These are phyloP conservation scores for Aculops lycopersici DNA, from an alignment of 1,140 invertebrate species.

Conservation along the genomic window DNA sequence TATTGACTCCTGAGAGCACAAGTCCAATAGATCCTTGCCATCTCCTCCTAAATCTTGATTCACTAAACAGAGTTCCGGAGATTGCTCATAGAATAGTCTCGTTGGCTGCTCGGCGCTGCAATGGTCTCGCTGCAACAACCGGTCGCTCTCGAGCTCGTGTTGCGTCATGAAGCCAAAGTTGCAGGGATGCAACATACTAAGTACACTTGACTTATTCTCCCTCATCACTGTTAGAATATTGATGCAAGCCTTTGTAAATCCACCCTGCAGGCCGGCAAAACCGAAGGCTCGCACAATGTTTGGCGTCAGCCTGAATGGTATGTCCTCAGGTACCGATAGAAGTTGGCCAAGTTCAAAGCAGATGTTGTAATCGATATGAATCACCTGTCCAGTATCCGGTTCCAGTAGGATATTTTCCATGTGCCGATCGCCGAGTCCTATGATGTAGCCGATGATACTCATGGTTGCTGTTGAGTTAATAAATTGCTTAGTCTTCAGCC, in stretches of 20 bases:
- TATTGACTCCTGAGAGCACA: too few relatives aligned
- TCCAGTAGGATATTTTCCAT: conserved; percentile 88
- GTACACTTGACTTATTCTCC: conserved; percentile 41
- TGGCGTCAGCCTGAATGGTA: conserved; percentile 80
- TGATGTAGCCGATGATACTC: conserved; percentile 87
- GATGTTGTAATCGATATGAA: conserved; percentile 95
- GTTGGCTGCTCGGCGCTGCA: too few relatives aligned
- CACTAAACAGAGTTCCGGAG: too few relatives aligned
- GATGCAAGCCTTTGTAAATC: conserved; percentile 61
- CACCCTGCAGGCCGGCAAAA: conserved; percentile 45
- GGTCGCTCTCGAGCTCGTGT: too few relatives aligned
- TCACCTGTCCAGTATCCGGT: conserved; percentile 51
- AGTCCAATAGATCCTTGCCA: too few relatives aligned
- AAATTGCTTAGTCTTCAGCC: conserved; percentile 38
- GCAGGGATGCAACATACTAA: too few relatives aligned
- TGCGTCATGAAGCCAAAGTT: too few relatives aligned
- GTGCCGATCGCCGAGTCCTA: conserved; percentile 86
- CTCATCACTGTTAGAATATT: conserved; percentile 50
- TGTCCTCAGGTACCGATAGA: conserved; percentile 60
- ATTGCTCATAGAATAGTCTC: too few relatives aligned
- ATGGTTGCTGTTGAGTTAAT: conserved; percentile 74
- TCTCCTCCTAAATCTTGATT: too few relatives aligned
- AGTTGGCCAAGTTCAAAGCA: conserved; percentile 62
- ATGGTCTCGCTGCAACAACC: too few relatives aligned
- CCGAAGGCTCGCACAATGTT: conserved; percentile 81